Conservation (phyloP, 1,140 invertebrate genomes). For the Aphidius gifuensis region DNA sequence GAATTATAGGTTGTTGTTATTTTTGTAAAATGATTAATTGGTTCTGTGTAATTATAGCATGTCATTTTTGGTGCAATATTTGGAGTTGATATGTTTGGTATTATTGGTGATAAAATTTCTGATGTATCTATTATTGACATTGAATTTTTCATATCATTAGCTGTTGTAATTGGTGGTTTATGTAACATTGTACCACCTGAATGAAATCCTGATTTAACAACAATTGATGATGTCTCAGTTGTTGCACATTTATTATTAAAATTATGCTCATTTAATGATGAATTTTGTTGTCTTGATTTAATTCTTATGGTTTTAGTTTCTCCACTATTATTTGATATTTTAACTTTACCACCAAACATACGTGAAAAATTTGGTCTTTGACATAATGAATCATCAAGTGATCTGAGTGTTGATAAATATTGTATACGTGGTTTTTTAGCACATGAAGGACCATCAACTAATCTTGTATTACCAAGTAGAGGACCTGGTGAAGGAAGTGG, state of each 20-base stretch:
- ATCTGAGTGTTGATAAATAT: slow-evolving; percentile 52
- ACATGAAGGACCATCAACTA: slow-evolving; percentile 63
- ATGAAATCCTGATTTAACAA: slow-evolving; percentile 69
- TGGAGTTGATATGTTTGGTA: slow-evolving; percentile 59
- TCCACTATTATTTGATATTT: slow-evolving; percentile 64
- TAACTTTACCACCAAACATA: slow-evolving; percentile 76
- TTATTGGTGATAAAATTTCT: slow-evolving; percentile 58
- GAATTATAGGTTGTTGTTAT: slow-evolving; percentile 71
- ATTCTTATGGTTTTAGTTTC: slow-evolving; percentile 70
- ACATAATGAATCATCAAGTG: slow-evolving; percentile 58
- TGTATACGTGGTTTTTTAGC: slow-evolving; percentile 57
- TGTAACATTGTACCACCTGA: slow-evolving; percentile 70
- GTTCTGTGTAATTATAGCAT: slow-evolving; percentile 42
- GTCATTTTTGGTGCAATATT: slow-evolving; percentile 55
- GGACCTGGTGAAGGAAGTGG: slow-evolving; percentile 75
- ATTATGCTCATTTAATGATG: slow-evolving; percentile 35
- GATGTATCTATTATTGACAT: slow-evolving; percentile 58
- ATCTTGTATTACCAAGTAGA: slow-evolving; percentile 70
- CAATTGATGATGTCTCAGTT: slow-evolving; percentile 59
- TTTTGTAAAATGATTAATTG: slow-evolving; percentile 49
- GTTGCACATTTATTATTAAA: slow-evolving; percentile 32
- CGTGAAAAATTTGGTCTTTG: slow-evolving; percentile 60
- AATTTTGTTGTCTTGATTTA: slow-evolving; percentile 57
- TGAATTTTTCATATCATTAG: slow-evolving; percentile 32
- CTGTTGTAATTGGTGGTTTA: slow-evolving; percentile 51